Evolutionary conservation across 1,140 invertebrate genomes (phyloP).

Genomic region (Sipha flava): DNA sequence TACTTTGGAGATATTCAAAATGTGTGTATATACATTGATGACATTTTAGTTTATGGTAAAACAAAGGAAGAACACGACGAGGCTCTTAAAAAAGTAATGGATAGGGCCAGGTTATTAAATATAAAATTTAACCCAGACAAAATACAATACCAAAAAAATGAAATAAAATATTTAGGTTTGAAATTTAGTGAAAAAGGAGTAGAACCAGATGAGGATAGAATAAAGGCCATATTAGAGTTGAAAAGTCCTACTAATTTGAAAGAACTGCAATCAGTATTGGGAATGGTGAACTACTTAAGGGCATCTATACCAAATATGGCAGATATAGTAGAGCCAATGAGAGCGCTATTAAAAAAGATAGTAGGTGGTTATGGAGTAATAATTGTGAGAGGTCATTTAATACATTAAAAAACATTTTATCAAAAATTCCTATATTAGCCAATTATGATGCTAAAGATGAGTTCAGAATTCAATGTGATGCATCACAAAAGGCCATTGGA

Average conservation of each 20-base stretch:
- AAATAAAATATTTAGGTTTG: constrained; percentile 37
- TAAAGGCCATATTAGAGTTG: not conserved
- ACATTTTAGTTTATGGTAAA: constrained; percentile 39
- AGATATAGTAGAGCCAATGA: constrained; percentile 33
- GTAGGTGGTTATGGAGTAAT: not conserved
- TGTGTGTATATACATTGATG: constrained; percentile 39
- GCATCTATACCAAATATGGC: constrained; percentile 38
- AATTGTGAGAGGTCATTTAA: constrained; percentile 22
- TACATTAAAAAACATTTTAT: constrained; percentile 34
- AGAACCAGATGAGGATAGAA: constrained; percentile 16
- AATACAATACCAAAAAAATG: constrained; percentile 39
- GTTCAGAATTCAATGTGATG: constrained; percentile 36
- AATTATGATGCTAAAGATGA: constrained; percentile 32
- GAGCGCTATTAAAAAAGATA: constrained; percentile 29
- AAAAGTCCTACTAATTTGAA: not conserved
- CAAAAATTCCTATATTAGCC: constrained; percentile 28
- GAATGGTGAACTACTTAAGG: constrained; percentile 39
- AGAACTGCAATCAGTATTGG: constrained; percentile 37
- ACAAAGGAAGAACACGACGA: constrained; percentile 36
- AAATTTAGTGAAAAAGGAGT: constrained; percentile 37
- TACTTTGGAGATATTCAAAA: constrained; percentile 25
- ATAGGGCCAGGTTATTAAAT: constrained; percentile 37
- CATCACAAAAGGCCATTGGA: constrained; percentile 37
- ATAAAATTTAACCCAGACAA: constrained; percentile 42
- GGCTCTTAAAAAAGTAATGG: constrained; percentile 35